Evolutionary conservation across 2,888 invertebrate genomes (phyloP), one percentile per base, ranked within the genome.

Genomic region (Venustoraphidia nigricollis): DNA sequence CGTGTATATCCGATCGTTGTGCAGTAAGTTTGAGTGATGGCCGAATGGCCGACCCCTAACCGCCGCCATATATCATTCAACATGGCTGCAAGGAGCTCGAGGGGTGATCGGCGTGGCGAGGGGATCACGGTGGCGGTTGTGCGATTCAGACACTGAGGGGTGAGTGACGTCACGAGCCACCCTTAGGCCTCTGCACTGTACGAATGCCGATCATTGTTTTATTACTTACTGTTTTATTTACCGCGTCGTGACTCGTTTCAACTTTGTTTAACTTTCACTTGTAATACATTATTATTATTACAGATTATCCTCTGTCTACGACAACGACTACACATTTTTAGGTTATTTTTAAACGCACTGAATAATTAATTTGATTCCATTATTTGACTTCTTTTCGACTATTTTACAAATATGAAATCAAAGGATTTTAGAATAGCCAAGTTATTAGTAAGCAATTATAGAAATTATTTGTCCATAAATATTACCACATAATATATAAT

Each of bases 61-160:
- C 70, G 68, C 66, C 68, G 71, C 71, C 70, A 71, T 72, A 72
- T 68, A 72, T 72, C 72, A 72, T 72, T 69, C 70, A 69, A 66
- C 65, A 65, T 68, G 65, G 66, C 66, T 64, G 64, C 14, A 9
- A 14, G 39, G 27, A 27, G 27, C 27, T 27, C 27, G 27, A 41
- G n/a, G 10, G 27, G n/a, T 3, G 14, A 10, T 34, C 41, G 27
- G 41, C 41, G 27, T 27, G n/a, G n/a, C 34, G 41, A 41, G n/a
- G n/a, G 41, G 45, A 45, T 11, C 2, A 27, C 42, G 42, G 42
- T 17, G 42, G 42, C 17, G 42, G 27, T 11, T 34, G 42, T 42
- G 27, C 11, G 17, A 42, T 34, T 42, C 27, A 42, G 27, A 42
- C 27, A 17, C 54, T 48, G 54, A 53, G 58, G 60, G 60, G 59